Conservation (phyloP, 23 tunicate species). For the Pegea sp. region DNA sequence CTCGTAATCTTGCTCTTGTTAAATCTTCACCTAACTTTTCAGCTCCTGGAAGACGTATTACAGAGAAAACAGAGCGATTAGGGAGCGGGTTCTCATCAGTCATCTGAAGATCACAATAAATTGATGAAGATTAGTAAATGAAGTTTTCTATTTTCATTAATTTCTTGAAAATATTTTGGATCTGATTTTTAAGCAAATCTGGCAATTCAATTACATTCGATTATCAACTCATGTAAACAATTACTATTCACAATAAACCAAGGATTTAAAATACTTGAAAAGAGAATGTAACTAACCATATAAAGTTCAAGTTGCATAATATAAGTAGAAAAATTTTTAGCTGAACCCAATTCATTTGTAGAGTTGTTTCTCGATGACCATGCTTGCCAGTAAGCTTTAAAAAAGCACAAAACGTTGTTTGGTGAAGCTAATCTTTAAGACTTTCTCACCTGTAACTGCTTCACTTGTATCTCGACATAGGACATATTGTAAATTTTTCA, state of each 20-base stretch:
- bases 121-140: no score
- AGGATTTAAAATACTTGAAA: no score
- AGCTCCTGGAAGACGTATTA: constrained; percentile 59
- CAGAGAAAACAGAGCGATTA: constrained; percentile 65
- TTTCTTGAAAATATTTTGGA: no score
- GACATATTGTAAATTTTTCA: constrained; percentile 73
- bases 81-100: constrained; percentile 94
- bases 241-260: no score
- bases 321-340: constrained; percentile 42
- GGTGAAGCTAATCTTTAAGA: no score
- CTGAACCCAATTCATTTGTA: constrained; percentile 60
- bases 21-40: constrained; percentile 83
- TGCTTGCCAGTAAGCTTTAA: constrained; percentile 70
- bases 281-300: constrained; percentile 61
- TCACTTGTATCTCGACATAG: constrained; percentile 63
- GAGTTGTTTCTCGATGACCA: constrained; percentile 47
- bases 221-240: no score
- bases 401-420: neutral
- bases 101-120: no score
- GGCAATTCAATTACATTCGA: no score
- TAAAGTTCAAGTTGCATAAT: constrained; percentile 68
- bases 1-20: constrained; percentile 41
- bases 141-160: no score
- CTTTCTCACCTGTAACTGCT: constrained; percentile 35
- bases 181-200: no score